Percentiles rank a stretch among this genome's conserved stretches.
These are phyloP conservation scores for Poeciliopsis paucimaculata DNA, from an alignment of 2,797 vertebrate genomes.

Conservation along the genomic window DNA sequence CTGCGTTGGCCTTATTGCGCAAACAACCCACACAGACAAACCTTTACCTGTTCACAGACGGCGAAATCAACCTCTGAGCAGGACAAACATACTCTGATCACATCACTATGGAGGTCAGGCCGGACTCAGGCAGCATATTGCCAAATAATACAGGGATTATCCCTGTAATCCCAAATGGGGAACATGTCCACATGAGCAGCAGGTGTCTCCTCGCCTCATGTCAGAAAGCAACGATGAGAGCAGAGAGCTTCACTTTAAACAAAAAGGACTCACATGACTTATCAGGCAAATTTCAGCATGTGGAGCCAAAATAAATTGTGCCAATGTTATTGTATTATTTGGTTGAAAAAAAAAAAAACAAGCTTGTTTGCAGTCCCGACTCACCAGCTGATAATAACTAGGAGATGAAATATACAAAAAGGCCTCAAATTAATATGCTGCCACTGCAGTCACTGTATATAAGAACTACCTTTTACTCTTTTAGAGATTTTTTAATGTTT, in stretches of 20 bases:
- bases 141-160: conserved; percentile 77
- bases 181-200: conserved; percentile 51
- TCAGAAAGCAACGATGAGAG: conserved; percentile 25
- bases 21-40: conserved; percentile 22
- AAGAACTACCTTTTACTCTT: not conserved
- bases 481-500: not conserved
- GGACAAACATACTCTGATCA: conserved; percentile 32
- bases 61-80: conserved; percentile 2
- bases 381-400: not conserved
- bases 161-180: conserved; percentile 72
- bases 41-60: not conserved
- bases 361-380: not conserved
- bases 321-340: not conserved
- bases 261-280: conserved; percentile 31
- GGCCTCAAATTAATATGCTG: not conserved
- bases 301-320: not conserved
- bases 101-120: conserved; percentile 59
- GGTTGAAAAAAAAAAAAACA: not conserved
- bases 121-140: conserved; percentile 60
- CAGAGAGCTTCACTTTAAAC: conserved; percentile 20
- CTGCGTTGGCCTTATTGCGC: not conserved
- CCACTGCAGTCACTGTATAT: not conserved
- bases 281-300: not conserved
- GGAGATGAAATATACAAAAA: not conserved
- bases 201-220: conserved; percentile 65